These are phyloP conservation scores for Larimichthys polyactis DNA, from an alignment of 2,113 vertebrate species.

Conservation along the genomic window DNA sequence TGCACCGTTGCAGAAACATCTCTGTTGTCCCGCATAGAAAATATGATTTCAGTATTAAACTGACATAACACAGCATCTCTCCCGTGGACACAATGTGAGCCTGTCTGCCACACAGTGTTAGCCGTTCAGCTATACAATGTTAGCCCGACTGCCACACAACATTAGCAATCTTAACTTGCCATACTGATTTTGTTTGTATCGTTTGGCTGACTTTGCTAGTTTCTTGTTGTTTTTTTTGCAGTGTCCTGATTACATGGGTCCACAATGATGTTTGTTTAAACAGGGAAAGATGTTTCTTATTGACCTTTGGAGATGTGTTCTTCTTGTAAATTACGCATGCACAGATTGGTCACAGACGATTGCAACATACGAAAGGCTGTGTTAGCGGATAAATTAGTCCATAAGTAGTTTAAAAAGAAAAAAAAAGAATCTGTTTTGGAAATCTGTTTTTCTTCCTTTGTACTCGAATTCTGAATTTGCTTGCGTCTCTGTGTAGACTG, in stretches of 20 bases:
- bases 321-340: slow-evolving; percentile 12
- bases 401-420: slow-evolving; percentile 12
- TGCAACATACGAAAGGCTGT: background rate
- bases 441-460: slow-evolving; percentile 19
- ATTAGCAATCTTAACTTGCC: background rate
- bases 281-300: slow-evolving; percentile 26
- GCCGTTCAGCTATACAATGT: background rate
- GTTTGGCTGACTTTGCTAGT: slow-evolving; percentile 22
- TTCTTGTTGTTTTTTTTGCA: background rate
- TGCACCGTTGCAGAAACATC: slow-evolving; percentile 10
- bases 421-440: slow-evolving; percentile 7
- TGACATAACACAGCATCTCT: background rate
- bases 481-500: slow-evolving; percentile 64
- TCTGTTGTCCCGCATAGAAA: background rate
- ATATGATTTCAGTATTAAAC: background rate
- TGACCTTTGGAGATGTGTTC: background rate
- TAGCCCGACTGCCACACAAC: background rate
- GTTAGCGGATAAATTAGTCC: background rate
- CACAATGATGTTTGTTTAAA: slow-evolving; percentile 42
- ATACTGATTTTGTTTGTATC: slow-evolving; percentile 15
- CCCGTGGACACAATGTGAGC: background rate
- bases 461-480: slow-evolving; percentile 19
- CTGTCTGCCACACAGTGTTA: background rate
- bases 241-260: slow-evolving; percentile 8
- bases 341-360: slow-evolving; percentile 41